A percentile compares a stretch with the other conserved stretches of the same genome.
These are phyloP conservation scores for Accipiter virgatus DNA, from an alignment of 2,113 vertebrate genomes.

Conservation along the genomic window DNA sequence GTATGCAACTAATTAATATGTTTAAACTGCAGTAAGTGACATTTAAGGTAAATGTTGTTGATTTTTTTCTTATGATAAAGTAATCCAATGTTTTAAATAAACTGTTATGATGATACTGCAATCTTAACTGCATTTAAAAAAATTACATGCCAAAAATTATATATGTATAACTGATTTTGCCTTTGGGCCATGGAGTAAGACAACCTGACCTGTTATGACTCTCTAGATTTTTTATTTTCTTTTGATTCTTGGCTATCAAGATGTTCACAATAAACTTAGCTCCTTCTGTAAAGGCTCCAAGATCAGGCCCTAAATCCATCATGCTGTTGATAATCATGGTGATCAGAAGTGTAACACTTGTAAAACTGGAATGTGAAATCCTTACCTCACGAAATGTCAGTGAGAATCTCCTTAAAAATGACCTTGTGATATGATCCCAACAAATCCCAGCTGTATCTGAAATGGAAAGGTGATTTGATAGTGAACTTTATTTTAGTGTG, in stretches of 20 bases:
- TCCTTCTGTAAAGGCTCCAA: slow-evolving; percentile 5
- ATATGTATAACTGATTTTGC: neutral
- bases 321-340: neutral
- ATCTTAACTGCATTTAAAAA: neutral
- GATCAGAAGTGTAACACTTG: neutral
- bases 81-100: neutral
- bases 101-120: neutral
- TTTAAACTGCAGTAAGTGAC: neutral
- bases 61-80: neutral
- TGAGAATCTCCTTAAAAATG: slow-evolving; percentile 34
- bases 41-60: neutral
- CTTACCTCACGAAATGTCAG: slow-evolving; percentile 37
- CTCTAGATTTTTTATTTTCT: slow-evolving; percentile 7
- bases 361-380: slow-evolving; percentile 29
- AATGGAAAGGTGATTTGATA: neutral
- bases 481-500: neutral
- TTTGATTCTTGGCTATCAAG: neutral
- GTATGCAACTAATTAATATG: neutral
- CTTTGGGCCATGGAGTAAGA: neutral
- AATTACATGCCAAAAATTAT: neutral
- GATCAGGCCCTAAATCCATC: slow-evolving; percentile 17
- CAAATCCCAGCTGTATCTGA: slow-evolving; percentile 21
- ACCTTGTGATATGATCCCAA: slow-evolving; percentile 22
- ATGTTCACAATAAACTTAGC: neutral
- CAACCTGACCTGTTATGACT: neutral